phyloP scores from a whole-genome alignment of 2,888 invertebrate species.

The Macrosoma leucophasiata region DNA sequence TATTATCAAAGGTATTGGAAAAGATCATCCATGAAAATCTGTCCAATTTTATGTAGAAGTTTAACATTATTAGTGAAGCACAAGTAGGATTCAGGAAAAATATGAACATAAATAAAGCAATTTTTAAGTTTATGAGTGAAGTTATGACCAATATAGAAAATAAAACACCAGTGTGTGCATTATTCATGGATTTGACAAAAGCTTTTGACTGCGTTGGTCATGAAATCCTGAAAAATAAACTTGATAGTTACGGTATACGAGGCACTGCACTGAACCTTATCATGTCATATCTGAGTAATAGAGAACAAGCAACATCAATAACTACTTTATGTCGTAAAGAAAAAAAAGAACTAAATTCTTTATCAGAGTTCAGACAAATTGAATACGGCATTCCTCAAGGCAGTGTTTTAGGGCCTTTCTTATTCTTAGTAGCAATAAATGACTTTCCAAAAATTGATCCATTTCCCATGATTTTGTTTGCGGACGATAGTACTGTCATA shows the following conservation, averaged over 20 bases:
- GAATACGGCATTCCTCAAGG: constrained; percentile 8
- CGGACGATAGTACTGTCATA: constrained; percentile 7
- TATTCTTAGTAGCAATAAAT: constrained; percentile 8
- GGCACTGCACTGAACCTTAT: constrained; percentile 4
- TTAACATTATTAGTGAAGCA: constrained; percentile 8
- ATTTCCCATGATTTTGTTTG: constrained; percentile 6
- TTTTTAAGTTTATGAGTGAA: not conserved
- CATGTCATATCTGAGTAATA: constrained; percentile 4
- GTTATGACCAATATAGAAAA: constrained; percentile 1
- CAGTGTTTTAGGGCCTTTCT: constrained; percentile 6
- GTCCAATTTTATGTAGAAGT: constrained; percentile 7
- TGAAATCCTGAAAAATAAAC: constrained; percentile 5
- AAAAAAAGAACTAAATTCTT: constrained; percentile 1
- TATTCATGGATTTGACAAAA: constrained; percentile 9
- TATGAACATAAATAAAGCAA: constrained; percentile 2
- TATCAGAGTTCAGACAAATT: not conserved
- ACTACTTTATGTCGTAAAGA: not conserved
- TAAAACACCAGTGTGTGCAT: constrained; percentile 1
- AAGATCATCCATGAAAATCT: constrained; percentile 11
- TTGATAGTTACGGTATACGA: constrained; percentile 9
- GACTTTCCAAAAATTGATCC: constrained; percentile 4
- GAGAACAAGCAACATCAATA: constrained; percentile 4
- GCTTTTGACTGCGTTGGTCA: constrained; percentile 12
- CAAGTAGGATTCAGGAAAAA: constrained; percentile 15
- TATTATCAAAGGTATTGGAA: constrained; percentile 14